Base-by-base conservation (phyloP, 2,113 vertebrate species). In the Phyllostomus discolor region DNA sequence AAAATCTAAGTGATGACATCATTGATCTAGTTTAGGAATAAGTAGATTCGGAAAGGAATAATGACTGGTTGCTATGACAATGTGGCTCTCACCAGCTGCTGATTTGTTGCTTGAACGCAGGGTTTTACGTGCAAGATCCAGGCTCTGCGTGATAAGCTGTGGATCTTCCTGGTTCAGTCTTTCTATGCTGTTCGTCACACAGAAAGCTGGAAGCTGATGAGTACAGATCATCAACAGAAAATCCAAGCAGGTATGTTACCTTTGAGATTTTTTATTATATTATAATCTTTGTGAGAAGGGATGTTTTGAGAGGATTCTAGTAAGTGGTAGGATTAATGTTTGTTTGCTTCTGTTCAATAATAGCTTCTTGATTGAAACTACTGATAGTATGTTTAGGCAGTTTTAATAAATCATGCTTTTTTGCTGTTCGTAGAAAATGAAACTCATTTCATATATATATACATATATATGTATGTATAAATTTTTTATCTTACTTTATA, bases 1-100 rank as follows among this genome's bases (percentile, higher is more conserved):
- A 98, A 93, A 98, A 98, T 98, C 97, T 98, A 98, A 97, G 98
- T 98, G 96, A 98, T 99, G 99, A 99, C 99, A 99, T 99, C 99
- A 99, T 98, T 98, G 99, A 98, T 98, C 98, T 98, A 98, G 98
- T 98, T 99, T 98, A 98, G 98, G 99, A 99, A 99, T 98, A 98
- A 99, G 98, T 98, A 98, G 99, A 99, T 99, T 99, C 99, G 75
- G 98, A 98, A 98, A 98, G 98, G 98, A 98, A 98, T 99, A 99
- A 99, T 98, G 98, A 99, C 99, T 98, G 99, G 99, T 99, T 99
- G 99, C 99, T 99, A 99, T 99, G 99, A 99, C 98, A 99, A 99
- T 99, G 97, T 98, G 98, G 98, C 98, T 99, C 98, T 98, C 98
- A 99, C 99, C 99, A 99, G 99, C 99, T 99, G 99, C 99, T 99